Evolutionary conservation across 1,140 invertebrate genomes (phyloP).

Genomic region (silkworm (Bombyx mori)): DNA sequence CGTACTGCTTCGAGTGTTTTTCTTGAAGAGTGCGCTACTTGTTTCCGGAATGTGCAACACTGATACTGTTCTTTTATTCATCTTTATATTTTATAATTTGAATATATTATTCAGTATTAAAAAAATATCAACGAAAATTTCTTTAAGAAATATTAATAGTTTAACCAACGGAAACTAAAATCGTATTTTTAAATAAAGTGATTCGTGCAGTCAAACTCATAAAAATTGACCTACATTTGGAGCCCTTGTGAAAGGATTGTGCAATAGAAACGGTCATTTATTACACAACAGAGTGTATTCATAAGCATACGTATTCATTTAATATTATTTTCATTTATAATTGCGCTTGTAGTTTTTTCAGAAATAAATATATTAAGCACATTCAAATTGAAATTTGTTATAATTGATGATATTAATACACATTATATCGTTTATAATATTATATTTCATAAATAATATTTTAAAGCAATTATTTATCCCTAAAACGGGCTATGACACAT

Average conservation of each 20-base stretch:
- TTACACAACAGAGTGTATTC: constrained; percentile 67
- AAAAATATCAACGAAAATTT: no score
- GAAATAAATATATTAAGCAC: constrained; percentile 27
- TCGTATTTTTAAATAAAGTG: constrained; percentile 12
- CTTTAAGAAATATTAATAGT: no score
- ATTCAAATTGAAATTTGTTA: constrained; percentile 16
- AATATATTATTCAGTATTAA: no score
- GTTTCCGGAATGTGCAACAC: no score
- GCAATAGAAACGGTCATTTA: constrained; percentile 71
- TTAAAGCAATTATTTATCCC: constrained; percentile 16
- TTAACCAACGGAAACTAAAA: neutral
- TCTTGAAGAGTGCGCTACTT: no score
- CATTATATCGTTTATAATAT: neutral
- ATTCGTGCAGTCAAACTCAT: constrained; percentile 47
- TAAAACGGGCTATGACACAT: constrained; percentile 54
- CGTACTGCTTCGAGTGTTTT: no score
- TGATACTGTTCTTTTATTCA: no score
- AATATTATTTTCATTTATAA: constrained; percentile 48
- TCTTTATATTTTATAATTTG: no score
- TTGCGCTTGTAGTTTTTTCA: constrained; percentile 20
- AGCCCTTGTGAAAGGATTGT: constrained; percentile 71
- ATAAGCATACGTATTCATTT: constrained; percentile 65
- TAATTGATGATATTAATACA: constrained; percentile 5
- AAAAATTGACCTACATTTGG: constrained; percentile 68
- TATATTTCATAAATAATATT: constrained; percentile 2